Percentiles rank a stretch among this genome's conserved stretches.
phyloP scores from a whole-genome alignment of 2,797 vertebrate genomes.

The Lutjanus campechanus region DNA sequence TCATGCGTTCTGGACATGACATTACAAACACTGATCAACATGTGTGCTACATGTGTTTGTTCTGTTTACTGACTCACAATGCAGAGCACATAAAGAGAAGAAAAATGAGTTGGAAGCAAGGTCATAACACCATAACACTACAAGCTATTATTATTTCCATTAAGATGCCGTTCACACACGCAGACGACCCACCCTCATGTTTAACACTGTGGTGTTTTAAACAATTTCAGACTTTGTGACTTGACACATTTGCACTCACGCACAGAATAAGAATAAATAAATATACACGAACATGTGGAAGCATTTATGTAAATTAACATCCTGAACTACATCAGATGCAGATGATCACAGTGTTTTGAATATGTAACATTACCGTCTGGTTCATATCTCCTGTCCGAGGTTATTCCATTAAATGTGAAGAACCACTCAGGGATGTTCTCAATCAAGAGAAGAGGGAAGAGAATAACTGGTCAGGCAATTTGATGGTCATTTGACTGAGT shows the following conservation, averaged over 20 bases:
- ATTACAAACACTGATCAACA: neutral
- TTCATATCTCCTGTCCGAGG: neutral
- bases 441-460: neutral
- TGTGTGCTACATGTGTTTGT: neutral
- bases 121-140: neutral
- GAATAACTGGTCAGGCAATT: neutral
- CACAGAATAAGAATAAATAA: neutral
- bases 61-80: constrained; percentile 1
- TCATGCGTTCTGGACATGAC: neutral
- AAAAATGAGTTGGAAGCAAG: neutral
- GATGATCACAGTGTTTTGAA: neutral
- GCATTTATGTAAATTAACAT: neutral
- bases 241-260: neutral
- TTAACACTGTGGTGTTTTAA: neutral
- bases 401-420: neutral
- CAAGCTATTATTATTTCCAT: neutral
- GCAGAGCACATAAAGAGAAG: neutral
- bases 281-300: neutral
- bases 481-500: neutral
- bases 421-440: neutral
- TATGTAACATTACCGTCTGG: neutral
- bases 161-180: neutral
- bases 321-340: neutral
- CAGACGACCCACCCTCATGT: neutral
- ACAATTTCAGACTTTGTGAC: neutral